These are phyloP conservation scores for Haliaeetus leucogaster DNA, from an alignment of 2,113 vertebrate genomes.

Conservation along the genomic window DNA sequence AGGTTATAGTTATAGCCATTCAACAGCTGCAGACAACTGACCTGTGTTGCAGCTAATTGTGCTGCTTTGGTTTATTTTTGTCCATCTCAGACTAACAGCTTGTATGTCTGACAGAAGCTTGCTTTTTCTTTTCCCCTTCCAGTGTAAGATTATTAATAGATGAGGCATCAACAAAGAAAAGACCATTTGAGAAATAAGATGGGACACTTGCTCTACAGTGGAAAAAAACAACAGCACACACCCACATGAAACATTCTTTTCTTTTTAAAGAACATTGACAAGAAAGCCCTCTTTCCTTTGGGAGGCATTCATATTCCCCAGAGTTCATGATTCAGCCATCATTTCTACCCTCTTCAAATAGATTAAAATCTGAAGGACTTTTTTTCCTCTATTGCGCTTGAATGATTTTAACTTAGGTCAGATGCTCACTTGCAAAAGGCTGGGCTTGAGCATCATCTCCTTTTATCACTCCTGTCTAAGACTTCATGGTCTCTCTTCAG, in stretches of 20 bases:
- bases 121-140: constrained; percentile 40
- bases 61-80: constrained; percentile 53
- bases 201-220: constrained; percentile 40
- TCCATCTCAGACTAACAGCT: constrained; percentile 54
- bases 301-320: background rate
- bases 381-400: background rate
- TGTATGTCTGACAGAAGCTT: constrained; percentile 51
- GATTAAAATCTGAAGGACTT: constrained; percentile 13
- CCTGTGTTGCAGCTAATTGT: constrained; percentile 18
- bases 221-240: constrained; percentile 20
- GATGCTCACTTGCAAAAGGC: constrained; percentile 40
- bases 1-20: background rate
- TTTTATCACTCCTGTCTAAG: constrained; percentile 14
- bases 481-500: background rate
- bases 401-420: constrained; percentile 30
- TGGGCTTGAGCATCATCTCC: background rate
- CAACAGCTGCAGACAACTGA: background rate
- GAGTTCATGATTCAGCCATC: constrained; percentile 36
- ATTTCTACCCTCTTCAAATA: constrained; percentile 17
- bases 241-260: constrained; percentile 11
- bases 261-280: constrained; percentile 40
- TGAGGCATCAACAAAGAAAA: constrained; percentile 59
- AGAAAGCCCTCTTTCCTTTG: background rate
- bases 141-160: constrained; percentile 60
- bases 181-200: constrained; percentile 60